Evolutionary conservation across 2,888 invertebrate genomes (phyloP), one percentile per base, ranked within the genome.

Genomic region (Cancer borealis): DNA sequence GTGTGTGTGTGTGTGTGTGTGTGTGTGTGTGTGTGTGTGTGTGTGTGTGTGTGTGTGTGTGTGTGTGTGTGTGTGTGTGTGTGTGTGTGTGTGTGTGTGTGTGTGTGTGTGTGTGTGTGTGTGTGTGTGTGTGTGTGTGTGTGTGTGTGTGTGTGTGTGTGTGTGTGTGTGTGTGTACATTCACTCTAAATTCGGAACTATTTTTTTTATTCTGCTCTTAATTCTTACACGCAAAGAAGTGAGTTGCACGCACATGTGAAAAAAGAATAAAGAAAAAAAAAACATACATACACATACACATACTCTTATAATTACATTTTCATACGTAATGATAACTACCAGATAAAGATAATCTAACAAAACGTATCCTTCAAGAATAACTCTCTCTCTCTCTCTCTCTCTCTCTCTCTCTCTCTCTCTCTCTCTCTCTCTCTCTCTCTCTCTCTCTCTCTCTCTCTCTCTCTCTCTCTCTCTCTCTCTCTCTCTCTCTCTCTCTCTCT

Each of bases 111-210:
- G 79, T 79, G 79, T 79, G 79, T 79, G 79, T 79, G 79, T 79
- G 79, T 79, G 79, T 79, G 79, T 79, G 79, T 79, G 79, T 79
- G 79, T 79, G 79, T 79, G 79, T 79, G 79, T 79, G 79, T 30
- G 73, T 79, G 73, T 79, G 73, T 79, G 26, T 79, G 73, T 79
- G 73, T 79, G 73, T 79, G 73, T 79, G 73, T 79, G 73, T 79
- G 73, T 79, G 73, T 79, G 73, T 79, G 79, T 79, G 79, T 79
- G 79, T 79, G 79, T 79, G 79, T 79, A 66, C 8, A 21, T 4
- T 66, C n/a, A 6, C 66, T 21, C 66, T 4, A n/a, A 17, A 66
- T 66, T n/a, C 66, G n/a, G n/a, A 21, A 5, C 66, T 66, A n/a
- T 66, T 66, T n/a, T 66, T n/a, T 66, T 30, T 10, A 30, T 30